These are phyloP conservation scores for Irena cyanogastra DNA, from an alignment of 2,113 vertebrate species.

Conservation along the genomic window DNA sequence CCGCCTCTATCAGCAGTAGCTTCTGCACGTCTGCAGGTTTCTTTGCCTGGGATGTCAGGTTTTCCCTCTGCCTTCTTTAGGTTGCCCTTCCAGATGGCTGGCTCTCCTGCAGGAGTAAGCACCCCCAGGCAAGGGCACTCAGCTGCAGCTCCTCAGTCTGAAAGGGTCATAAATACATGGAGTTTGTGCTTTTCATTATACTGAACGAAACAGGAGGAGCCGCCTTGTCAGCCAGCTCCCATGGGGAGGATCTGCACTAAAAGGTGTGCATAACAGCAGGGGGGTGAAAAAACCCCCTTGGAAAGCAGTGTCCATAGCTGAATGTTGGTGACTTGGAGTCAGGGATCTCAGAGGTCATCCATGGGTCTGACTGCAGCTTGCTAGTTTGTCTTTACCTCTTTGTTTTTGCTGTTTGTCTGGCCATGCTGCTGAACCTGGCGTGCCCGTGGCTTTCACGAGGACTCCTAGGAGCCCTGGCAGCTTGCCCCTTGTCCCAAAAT, in stretches of 20 bases:
- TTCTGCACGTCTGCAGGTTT: neutral
- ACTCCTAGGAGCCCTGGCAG: neutral
- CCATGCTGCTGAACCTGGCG: accelerated
- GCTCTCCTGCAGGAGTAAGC: neutral
- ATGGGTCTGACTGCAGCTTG: neutral
- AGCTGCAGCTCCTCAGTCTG: neutral
- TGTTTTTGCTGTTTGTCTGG: neutral
- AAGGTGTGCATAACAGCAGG: neutral
- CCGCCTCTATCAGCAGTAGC: accelerated
- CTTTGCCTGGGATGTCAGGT: neutral
- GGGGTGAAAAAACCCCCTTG: neutral
- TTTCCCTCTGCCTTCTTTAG: neutral
- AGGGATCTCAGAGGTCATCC: neutral
- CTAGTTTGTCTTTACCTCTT: neutral
- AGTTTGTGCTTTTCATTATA: slow-evolving; percentile 38
- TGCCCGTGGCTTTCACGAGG: neutral
- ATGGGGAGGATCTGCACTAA: neutral
- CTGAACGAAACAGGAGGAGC: neutral
- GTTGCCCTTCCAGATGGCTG: neutral
- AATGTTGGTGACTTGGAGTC: neutral
- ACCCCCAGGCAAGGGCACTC: neutral
- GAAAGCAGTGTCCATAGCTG: neutral
- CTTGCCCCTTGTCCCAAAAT: neutral
- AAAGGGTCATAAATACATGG: neutral
- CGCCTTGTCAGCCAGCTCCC: neutral